Conservation (phyloP, 2,888 invertebrate species). For the Coleophora deauratella region DNA sequence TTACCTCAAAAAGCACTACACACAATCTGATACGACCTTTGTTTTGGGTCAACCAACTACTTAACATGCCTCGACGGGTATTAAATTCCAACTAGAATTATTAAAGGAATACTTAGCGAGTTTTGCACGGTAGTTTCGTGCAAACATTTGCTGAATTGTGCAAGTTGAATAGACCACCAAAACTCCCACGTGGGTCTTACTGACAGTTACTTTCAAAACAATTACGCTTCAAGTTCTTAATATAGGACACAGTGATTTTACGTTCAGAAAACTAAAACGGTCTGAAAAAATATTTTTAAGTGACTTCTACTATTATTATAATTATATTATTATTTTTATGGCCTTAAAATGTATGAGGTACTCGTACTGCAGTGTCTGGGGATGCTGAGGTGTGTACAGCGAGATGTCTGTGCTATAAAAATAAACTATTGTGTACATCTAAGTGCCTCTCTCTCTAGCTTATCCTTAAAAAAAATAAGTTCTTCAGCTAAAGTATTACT, state of each 20-base stretch:
- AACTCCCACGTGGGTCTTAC: constrained; percentile 41
- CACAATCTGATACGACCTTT: constrained; percentile 35
- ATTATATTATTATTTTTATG: no score
- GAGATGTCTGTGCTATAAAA: no score
- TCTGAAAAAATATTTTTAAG: no score
- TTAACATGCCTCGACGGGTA: constrained; percentile 28
- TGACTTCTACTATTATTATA: no score
- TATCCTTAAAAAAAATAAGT: no score
- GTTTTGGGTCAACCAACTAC: constrained; percentile 34
- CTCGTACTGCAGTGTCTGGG: no score
- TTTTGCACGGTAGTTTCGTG: constrained; percentile 35
- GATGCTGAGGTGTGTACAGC: no score
- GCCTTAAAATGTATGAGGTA: no score
- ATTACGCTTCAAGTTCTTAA: constrained; percentile 36
- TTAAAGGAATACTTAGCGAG: constrained; percentile 27
- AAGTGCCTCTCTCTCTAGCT: no score
- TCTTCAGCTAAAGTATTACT: no score
- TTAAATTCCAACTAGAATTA: constrained; percentile 23
- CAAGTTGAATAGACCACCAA: constrained; percentile 40
- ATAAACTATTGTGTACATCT: no score
- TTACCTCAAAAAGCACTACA: constrained; percentile 32
- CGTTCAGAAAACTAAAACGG: background rate
- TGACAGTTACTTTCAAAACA: constrained; percentile 53
- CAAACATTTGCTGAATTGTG: constrained; percentile 44
- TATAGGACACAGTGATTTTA: constrained; percentile 18